Evolutionary conservation across 2,113 vertebrate genomes (phyloP), one percentile per base, ranked within the genome.

Genomic region (Cheilinus undulatus): DNA sequence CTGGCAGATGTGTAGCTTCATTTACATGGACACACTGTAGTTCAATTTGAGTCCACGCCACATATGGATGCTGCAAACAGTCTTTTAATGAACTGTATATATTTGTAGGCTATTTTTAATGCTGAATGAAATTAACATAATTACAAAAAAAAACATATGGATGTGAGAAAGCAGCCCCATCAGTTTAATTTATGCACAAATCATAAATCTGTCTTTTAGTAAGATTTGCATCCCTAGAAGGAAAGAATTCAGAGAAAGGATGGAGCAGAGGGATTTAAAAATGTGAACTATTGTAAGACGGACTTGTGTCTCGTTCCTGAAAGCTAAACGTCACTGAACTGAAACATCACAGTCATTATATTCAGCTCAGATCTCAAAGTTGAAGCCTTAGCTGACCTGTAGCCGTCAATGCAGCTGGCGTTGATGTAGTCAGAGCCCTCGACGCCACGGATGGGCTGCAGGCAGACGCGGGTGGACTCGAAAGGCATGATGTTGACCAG

Each of bases 361-460:
- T 59, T 54, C 46, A 63, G 32, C 23, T 72, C 13, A 45, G 22
- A 68, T 42, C 34, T 60, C 9, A 14, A 69, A 42, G 22, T 12
- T 4, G 13, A 58, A 40, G 15, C 20, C 27, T 80, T 60, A 50
- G 26, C 87, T 85, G 54, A 98, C 97, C 97, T 96, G 86, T 98
- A 98, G 58, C 97, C 97, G 30, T 98, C 97, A 63, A 98, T 95
- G 91, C 96, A 98, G 92, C 97, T 98, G 93, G 96, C 97, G 8
- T 98, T 98, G 94, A 98, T 97, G 91, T 98, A 98, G 88, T 98
- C 97, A 0, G 97, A 98, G 78, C 97, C 97, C 90, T 98, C 97
- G 0, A 98, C 96, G 0, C 97, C 97, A 0, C 97, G 95, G 91
- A 98, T 98, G 72, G 97, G 97, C 93, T 98, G 97, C 92, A 98